Evolutionary conservation across 2,888 invertebrate species (phyloP).

Genomic region (Catocala nupta): DNA sequence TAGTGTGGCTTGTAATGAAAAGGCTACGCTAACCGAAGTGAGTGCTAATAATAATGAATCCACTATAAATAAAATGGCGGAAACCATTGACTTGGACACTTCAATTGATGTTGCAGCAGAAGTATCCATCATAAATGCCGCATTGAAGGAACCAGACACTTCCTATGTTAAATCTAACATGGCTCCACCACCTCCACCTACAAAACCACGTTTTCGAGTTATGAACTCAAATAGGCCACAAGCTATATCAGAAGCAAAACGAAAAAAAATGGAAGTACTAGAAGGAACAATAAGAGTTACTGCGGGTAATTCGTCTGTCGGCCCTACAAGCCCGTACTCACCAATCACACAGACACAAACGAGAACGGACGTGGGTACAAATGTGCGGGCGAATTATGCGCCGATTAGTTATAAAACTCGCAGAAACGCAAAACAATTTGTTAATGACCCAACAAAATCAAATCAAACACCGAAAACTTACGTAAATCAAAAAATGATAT

Average conservation of each 20-base stretch:
- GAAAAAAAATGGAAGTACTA: too few relatives aligned
- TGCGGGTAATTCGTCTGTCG: too few relatives aligned
- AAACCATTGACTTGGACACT: neutral
- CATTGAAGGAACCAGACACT: neutral
- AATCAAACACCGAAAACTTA: constrained; percentile 15
- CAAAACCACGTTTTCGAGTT: constrained; percentile 14
- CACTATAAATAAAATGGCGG: neutral
- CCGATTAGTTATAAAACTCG: too few relatives aligned
- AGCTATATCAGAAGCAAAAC: too few relatives aligned
- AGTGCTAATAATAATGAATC: neutral
- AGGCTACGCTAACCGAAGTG: neutral
- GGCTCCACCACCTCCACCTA: neutral
- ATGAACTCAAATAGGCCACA: neutral
- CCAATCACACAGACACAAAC: too few relatives aligned
- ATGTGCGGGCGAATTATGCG: too few relatives aligned
- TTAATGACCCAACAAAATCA: neutral
- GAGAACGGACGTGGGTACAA: too few relatives aligned
- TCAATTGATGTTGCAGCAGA: constrained; percentile 4
- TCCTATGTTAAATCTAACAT: neutral
- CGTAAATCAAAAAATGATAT: constrained; percentile 38
- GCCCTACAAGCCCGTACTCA: too few relatives aligned
- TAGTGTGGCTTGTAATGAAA: too few relatives aligned
- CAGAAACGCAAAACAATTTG: neutral
- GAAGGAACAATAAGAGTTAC: too few relatives aligned
- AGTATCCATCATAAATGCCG: constrained; percentile 4